Evolutionary conservation across 2,888 invertebrate species (phyloP).

Genomic region (Boloria euphrosyne): DNA sequence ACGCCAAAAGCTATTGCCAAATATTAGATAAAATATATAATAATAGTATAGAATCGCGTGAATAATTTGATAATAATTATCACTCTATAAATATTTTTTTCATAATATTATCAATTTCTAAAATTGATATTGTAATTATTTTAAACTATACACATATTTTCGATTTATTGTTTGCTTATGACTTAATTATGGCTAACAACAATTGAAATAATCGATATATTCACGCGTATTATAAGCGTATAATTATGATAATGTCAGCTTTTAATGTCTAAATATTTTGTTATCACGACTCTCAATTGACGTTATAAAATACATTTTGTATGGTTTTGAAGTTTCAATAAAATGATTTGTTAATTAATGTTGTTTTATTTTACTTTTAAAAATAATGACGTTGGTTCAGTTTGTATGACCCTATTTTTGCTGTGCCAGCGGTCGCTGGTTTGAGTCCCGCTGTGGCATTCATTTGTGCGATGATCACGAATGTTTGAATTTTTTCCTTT

Average conservation of each 20-base stretch:
- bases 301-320: constrained; percentile 43
- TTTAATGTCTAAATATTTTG: constrained; percentile 4
- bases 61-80: not conserved
- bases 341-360: constrained; percentile 46
- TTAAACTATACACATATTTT: too few species aligned
- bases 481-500: too few species aligned
- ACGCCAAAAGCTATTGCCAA: constrained; percentile 34
- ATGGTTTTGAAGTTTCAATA: constrained; percentile 49
- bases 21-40: constrained; percentile 14
- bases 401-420: not conserved
- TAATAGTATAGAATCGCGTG: constrained; percentile 11
- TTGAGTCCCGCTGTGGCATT: not conserved
- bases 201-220: too few species aligned
- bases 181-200: too few species aligned
- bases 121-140: too few species aligned
- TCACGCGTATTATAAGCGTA: too few species aligned
- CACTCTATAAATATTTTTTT: too few species aligned
- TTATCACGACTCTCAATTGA: constrained; percentile 13
- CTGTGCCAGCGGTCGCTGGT: too few species aligned
- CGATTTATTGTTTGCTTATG: too few species aligned
- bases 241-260: not conserved
- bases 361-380: constrained; percentile 39
- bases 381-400: too few species aligned
- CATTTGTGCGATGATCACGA: too few species aligned
- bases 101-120: too few species aligned